Conservation (phyloP, 2,797 vertebrate genomes). For the Malacoraja senta region DNA sequence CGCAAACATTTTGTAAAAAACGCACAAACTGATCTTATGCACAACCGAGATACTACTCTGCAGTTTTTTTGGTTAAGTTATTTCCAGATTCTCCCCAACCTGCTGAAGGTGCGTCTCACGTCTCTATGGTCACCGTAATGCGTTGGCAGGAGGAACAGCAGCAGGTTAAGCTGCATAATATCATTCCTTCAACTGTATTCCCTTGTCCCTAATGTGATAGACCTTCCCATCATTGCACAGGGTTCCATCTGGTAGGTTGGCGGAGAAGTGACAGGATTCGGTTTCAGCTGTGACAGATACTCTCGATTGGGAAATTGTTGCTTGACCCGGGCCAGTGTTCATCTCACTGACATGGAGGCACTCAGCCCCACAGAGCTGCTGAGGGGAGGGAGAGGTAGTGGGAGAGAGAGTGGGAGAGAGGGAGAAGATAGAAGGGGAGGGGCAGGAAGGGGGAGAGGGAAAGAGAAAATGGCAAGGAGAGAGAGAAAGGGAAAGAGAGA, state of each 20-base stretch:
- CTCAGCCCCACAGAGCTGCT: not conserved
- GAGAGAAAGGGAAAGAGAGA: not conserved
- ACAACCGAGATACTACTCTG: not conserved
- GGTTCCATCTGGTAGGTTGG: conserved; percentile 25
- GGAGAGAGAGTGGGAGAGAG: not conserved
- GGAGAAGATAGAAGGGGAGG: no score
- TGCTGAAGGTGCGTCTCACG: not conserved
- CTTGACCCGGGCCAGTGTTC: not conserved
- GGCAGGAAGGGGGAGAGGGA: not conserved
- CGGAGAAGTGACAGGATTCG: conserved; percentile 2
- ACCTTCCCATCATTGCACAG: not conserved
- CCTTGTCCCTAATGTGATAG: not conserved
- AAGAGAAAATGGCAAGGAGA: no score
- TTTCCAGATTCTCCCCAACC: not conserved
- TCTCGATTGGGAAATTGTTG: not conserved
- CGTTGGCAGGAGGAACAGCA: not conserved
- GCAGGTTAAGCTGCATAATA: conserved; percentile 23
- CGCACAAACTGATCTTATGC: not conserved
- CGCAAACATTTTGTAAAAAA: no score
- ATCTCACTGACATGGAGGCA: conserved; percentile 11
- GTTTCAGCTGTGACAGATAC: not conserved
- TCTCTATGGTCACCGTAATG: not conserved
- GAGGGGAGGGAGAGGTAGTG: not conserved
- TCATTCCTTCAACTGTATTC: conserved; percentile 16
- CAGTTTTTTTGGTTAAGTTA: not conserved